Base-by-base conservation (phyloP, 2,797 vertebrate species). In the Pseudochromis fuscus region DNA sequence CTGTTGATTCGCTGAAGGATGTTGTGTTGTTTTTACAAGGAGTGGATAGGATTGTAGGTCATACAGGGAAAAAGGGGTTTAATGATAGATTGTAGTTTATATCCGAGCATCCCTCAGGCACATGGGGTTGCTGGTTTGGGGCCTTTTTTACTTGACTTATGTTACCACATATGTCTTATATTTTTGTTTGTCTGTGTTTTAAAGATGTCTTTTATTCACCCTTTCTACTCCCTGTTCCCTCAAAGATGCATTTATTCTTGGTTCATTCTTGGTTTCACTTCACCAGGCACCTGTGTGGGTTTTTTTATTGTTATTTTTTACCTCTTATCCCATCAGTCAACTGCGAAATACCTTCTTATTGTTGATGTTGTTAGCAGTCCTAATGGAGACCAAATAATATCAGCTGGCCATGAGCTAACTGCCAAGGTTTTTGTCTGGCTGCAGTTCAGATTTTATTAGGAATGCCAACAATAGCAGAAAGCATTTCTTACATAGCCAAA, bases 81-180 rank as follows among this genome's bases (percentile, higher is more conserved):
- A 50, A 59, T 46, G 44, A 68, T 70, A 55, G 76, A 82, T 79
- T 63, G 50, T 77, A 60, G 61, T 87, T 67, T 73, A 75, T 90
- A 69, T 84, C 60, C 31, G 45, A 83, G 90, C 83, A 82, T 91
- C 83, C 86, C 85, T 87, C 75, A 78, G 75, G 89, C 88, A 91
- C 87, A 84, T 80, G 81, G 87, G 87, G 77, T 88, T 79, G 84
- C 88, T 81, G 61, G 72, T 83, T 84, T 67, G 83, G 84, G 88
- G 89, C 88, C 91, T 91, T 92, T 84, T 79, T 75, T 81, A 83
- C 80, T 89, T 82, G 76, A 83, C 42, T 21, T 80, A 27, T 71
- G 37, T 83, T 64, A 81, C 81, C 77, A 72, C 67, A 53, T 60
- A 78, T 87, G 87, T 90, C 85, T 91, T 86, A 79, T 51, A 81